Base-by-base conservation (phyloP, 2,113 vertebrate species). In the Chamaetylas fuelleborni region DNA sequence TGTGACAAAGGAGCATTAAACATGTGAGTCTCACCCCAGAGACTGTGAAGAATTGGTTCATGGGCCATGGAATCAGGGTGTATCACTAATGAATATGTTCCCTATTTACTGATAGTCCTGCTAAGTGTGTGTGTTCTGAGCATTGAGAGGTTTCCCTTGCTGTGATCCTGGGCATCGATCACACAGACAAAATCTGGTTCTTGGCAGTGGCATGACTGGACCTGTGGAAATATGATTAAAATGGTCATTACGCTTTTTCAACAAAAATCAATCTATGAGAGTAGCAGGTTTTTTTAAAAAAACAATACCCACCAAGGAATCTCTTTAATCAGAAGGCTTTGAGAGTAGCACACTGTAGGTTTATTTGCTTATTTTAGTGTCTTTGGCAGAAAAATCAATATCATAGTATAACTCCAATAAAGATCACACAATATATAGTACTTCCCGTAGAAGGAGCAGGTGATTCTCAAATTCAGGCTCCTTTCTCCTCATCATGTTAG, bases 341-440 rank as follows among this genome's bases (percentile, higher is more conserved):
- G 48, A 79, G 60, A 72, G 45, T 20, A 57, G 48, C 48, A 43
- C 42, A 14, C 72, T 45, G 40, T 48, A 36, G 11, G 54, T 78
- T 88, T 93, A 78, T 94, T 95, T 95, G 77, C 60, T 94, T 93
- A 83, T 84, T 86, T 94, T 78, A 86, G 71, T 48, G 60, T 78
- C 38, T 94, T 86, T 95, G 82, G 60, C 88, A 93, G 85, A 81
- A 84, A 57, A 88, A 86, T 79, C 82, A 81, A 61, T 92, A 76
- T 71, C 40, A 11, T 22, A 85, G 14, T 82, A 24, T 74, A 90
- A 90, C 69, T 96, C 48, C 57, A 73, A 66, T 90, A 62, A 90
- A 95, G 90, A 62, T 53, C 11, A 16, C 42, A 19, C 43, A 81
- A 22, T 64, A 53, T 70, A n/a, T 29, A 38, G 45, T 74, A 38